Percentiles rank a stretch among this genome's conserved stretches.
Conservation (phyloP, 2,113 vertebrate species). For the Hemichromis elongatus region DNA sequence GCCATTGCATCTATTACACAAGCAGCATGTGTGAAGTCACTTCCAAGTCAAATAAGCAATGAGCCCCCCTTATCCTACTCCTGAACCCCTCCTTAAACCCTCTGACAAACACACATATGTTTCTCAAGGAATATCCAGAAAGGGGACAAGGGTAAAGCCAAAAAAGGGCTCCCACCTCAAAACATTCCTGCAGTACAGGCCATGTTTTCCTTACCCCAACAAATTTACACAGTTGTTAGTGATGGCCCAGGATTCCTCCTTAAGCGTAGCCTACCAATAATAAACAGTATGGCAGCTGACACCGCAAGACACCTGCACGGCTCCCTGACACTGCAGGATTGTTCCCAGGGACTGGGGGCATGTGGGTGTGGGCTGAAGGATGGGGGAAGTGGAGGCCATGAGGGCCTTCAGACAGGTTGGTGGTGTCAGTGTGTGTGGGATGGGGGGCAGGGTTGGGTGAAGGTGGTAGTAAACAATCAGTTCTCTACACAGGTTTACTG, state of each 20-base stretch:
- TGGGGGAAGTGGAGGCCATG: neutral
- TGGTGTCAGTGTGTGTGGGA: neutral
- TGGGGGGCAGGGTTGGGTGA: neutral
- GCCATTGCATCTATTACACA: constrained; percentile 52
- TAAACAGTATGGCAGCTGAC: constrained; percentile 80
- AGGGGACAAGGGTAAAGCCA: constrained; percentile 54
- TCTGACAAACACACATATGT: neutral
- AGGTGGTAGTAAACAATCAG: neutral
- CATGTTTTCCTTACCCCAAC: constrained; percentile 86
- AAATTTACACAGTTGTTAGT: constrained; percentile 80
- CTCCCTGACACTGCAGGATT: constrained; percentile 75
- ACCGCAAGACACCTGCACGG: constrained; percentile 80
- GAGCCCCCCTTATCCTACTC: constrained; percentile 16
- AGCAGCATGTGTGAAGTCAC: constrained; percentile 69
- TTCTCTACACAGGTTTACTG: neutral
- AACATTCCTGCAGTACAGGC: constrained; percentile 63
- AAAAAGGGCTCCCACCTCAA: constrained; percentile 67
- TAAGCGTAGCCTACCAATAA: constrained; percentile 74
- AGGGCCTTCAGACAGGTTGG: neutral
- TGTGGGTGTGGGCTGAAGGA: neutral
- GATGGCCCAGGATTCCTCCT: constrained; percentile 77
- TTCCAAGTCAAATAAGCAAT: constrained; percentile 82
- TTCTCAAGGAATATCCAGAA: constrained; percentile 66
- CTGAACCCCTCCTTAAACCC: constrained; percentile 6
- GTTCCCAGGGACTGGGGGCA: constrained; percentile 61